Percentiles rank a stretch among this genome's conserved stretches.
Evolutionary conservation across 2,113 vertebrate genomes (phyloP).

Genomic region (Sturnus vulgaris): DNA sequence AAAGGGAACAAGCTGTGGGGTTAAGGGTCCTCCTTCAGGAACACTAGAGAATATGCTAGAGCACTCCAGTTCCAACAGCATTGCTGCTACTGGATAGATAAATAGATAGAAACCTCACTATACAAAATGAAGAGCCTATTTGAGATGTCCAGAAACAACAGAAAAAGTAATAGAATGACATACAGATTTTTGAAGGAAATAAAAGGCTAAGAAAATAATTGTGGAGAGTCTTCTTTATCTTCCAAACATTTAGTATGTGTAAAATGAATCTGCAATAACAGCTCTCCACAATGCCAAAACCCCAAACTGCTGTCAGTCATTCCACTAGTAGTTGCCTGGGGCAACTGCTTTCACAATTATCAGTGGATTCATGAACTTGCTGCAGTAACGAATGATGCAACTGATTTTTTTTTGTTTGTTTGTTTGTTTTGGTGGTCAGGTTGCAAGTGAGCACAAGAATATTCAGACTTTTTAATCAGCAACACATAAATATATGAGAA

Average conservation of each 20-base stretch:
- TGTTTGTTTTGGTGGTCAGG: neutral
- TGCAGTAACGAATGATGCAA: neutral
- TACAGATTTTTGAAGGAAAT: neutral
- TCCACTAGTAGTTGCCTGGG: neutral
- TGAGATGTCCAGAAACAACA: constrained; percentile 6
- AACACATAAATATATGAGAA: neutral
- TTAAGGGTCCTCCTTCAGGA: constrained; percentile 42
- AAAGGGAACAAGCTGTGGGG: constrained; percentile 20
- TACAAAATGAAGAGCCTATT: neutral
- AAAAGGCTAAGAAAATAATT: neutral
- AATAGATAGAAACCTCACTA: neutral
- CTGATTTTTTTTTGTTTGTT: neutral
- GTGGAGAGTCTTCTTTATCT: neutral
- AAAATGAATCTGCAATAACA: neutral
- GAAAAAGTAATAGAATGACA: neutral
- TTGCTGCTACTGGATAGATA: neutral
- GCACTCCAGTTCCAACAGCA: constrained; percentile 12
- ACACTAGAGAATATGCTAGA: neutral
- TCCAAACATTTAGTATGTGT: neutral
- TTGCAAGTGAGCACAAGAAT: neutral
- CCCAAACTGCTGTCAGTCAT: constrained; percentile 4
- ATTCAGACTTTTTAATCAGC: neutral
- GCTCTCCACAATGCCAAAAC: neutral
- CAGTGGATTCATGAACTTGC: neutral
- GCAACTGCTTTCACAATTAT: constrained; percentile 29